Percentiles rank a stretch among this genome's conserved stretches.
phyloP scores from a whole-genome alignment of 2,797 vertebrate species.

The Delichon dasypus region DNA sequence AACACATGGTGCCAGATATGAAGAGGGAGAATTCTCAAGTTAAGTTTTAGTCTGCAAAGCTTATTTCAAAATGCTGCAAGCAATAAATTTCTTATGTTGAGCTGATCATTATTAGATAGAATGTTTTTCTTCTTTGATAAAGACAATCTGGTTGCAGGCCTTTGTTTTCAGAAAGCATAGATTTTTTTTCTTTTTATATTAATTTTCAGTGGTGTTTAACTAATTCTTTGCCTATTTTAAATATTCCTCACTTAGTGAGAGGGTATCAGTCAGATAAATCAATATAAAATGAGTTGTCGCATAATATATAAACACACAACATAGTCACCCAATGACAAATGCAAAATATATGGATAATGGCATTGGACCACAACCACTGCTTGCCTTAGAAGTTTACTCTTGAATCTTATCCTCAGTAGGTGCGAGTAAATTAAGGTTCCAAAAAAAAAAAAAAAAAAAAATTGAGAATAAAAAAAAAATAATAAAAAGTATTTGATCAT shows the following conservation, averaged over 20 bases:
- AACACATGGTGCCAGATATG: background rate
- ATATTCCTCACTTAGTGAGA: background rate
- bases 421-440: background rate
- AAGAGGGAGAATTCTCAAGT: background rate
- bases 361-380: background rate
- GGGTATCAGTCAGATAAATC: background rate
- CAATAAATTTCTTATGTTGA: background rate
- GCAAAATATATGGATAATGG: background rate
- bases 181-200: background rate
- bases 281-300: background rate
- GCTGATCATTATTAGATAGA: background rate
- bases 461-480: too few relatives aligned
- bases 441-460: background rate
- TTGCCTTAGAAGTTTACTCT: background rate
- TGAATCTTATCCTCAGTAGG: background rate
- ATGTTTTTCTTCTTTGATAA: background rate
- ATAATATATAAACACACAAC: background rate
- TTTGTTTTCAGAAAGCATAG: background rate
- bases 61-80: background rate
- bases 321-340: background rate
- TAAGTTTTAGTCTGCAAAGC: background rate
- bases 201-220: background rate
- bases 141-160: fast-evolving
- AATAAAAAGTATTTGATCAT: fast-evolving
- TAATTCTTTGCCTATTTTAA: background rate